These are phyloP conservation scores for Tapirus terrestris DNA, from an alignment of 2,113 vertebrate species.

Conservation along the genomic window DNA sequence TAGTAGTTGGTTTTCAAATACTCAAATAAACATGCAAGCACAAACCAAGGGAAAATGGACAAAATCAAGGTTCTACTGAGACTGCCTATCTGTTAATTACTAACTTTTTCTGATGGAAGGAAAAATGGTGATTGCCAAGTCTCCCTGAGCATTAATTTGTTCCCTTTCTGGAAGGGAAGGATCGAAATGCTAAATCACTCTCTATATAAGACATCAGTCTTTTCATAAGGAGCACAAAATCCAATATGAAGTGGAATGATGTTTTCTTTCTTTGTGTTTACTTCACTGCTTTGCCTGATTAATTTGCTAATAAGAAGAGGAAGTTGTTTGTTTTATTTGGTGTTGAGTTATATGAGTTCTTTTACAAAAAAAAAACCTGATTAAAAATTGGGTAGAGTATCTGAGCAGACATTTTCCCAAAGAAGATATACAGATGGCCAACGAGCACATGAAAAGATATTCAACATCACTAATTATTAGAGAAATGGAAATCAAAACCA, in stretches of 20 bases:
- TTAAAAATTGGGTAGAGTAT: too few species aligned
- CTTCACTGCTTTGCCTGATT: not conserved
- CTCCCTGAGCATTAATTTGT: not conserved
- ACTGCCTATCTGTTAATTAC: not conserved
- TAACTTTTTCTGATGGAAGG: not conserved
- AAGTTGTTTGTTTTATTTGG: not conserved
- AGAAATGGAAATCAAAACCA: too few species aligned
- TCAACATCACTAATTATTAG: too few species aligned
- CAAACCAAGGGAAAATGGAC: not conserved
- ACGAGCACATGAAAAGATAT: too few species aligned
- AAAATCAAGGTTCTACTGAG: not conserved
- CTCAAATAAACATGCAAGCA: not conserved
- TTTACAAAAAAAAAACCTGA: too few species aligned
- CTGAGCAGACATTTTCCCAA: too few species aligned
- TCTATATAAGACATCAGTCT: not conserved
- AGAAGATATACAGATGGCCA: too few species aligned
- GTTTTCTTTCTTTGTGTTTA: conserved; percentile 43
- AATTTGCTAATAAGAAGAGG: conserved; percentile 25
- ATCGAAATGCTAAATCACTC: not conserved
- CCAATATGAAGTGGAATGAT: not conserved
- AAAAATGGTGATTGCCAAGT: not conserved
- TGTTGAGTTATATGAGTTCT: too few species aligned
- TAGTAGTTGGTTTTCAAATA: conserved; percentile 32
- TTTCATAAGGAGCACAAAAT: conserved; percentile 31
- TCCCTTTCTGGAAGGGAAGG: not conserved